Conservation (phyloP, 2,113 vertebrate genomes). For the Arvicanthis niloticus region DNA sequence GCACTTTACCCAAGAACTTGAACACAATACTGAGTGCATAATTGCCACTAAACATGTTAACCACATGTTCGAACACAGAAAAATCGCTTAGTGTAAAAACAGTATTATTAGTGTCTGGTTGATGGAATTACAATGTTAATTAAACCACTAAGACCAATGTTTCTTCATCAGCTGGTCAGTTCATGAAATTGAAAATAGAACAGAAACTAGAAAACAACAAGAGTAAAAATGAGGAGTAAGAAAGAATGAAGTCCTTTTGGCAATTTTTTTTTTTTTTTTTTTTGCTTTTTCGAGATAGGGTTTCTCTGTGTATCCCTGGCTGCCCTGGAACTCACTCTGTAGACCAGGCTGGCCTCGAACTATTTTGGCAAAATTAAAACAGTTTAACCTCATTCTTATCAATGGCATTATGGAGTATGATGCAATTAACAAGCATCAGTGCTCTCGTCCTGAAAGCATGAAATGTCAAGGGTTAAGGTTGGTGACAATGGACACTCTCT, state of each 20-base stretch:
- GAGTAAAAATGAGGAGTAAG: not conserved
- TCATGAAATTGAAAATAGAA: not conserved
- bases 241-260: not conserved
- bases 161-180: too few species aligned
- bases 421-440: not conserved
- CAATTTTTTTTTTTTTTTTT: too few species aligned
- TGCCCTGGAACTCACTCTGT: too few species aligned
- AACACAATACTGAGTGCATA: not conserved
- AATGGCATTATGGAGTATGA: not conserved
- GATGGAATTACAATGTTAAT: not conserved
- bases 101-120: not conserved
- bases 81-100: not conserved
- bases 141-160: not conserved
- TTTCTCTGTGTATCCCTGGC: too few species aligned
- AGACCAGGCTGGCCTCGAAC: too few species aligned
- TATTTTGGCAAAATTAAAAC: not conserved
- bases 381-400: not conserved
- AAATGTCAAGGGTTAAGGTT: not conserved
- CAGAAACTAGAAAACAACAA: not conserved
- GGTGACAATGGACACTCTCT: not conserved
- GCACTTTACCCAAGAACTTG: not conserved
- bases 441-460: not conserved
- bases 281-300: too few species aligned
- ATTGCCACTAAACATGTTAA: not conserved
- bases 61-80: not conserved